These are phyloP conservation scores for Clarias gariepinus DNA, from an alignment of 2,113 vertebrate species.

Conservation along the genomic window DNA sequence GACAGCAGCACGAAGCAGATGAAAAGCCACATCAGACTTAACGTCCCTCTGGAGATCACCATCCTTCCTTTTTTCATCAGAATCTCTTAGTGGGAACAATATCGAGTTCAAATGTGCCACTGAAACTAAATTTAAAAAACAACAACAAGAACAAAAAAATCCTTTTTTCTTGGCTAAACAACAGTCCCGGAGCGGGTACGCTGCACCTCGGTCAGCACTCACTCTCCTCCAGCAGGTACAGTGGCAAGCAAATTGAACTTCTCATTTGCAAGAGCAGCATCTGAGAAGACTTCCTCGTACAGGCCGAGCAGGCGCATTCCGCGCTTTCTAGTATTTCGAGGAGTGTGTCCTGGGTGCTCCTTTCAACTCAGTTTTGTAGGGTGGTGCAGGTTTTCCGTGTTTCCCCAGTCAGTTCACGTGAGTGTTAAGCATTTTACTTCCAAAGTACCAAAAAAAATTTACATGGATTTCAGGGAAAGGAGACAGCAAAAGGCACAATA, in stretches of 20 bases:
- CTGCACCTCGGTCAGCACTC: background rate
- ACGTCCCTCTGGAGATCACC: background rate
- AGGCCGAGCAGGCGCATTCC: constrained; percentile 17
- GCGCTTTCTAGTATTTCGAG: background rate
- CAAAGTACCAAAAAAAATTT: constrained; percentile 45
- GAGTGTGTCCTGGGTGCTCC: background rate
- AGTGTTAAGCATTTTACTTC: constrained; percentile 49
- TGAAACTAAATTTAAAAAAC: background rate
- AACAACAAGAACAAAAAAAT: background rate
- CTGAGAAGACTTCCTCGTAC: constrained; percentile 25
- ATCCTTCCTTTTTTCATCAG: constrained; percentile 4
- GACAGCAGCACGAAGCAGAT: constrained; percentile 30
- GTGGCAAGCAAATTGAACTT: constrained; percentile 12
- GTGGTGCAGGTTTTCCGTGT: constrained; percentile 30
- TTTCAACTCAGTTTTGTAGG: constrained; percentile 28
- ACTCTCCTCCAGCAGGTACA: background rate
- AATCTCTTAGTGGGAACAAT: background rate
- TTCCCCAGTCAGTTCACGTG: constrained; percentile 40
- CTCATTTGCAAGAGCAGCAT: constrained; percentile 38
- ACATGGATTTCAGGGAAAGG: constrained; percentile 22
- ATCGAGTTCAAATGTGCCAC: background rate
- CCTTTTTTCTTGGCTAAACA: background rate
- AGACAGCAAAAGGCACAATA: background rate
- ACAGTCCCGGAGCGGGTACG: background rate
- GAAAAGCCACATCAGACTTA: constrained; percentile 22